These are phyloP conservation scores for Xiphias gladius DNA, from an alignment of 2,113 vertebrate genomes.

Conservation along the genomic window DNA sequence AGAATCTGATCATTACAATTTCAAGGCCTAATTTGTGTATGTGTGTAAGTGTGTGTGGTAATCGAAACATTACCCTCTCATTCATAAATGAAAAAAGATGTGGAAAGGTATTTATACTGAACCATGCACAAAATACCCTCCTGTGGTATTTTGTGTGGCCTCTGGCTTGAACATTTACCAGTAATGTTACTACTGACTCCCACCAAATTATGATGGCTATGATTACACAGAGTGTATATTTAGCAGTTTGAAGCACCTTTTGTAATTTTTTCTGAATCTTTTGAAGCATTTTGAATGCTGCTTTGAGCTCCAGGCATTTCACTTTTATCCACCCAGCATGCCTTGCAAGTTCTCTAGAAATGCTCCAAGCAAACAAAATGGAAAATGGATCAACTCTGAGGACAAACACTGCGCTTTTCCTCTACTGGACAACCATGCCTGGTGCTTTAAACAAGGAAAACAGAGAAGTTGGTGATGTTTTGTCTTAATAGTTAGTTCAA, in stretches of 20 bases:
- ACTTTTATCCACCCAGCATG: conserved; percentile 43
- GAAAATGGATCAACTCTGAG: conserved; percentile 3
- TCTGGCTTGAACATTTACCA: conserved; percentile 1
- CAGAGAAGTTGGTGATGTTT: not conserved
- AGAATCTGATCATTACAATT: too few species aligned
- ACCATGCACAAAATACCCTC: not conserved
- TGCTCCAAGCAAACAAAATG: conserved; percentile 5
- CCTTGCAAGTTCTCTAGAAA: conserved; percentile 22
- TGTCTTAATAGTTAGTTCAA: not conserved
- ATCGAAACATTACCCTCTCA: not conserved
- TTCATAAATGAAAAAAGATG: not conserved
- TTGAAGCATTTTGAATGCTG: not conserved
- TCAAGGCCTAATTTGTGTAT: not conserved
- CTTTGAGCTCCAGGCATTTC: conserved; percentile 26
- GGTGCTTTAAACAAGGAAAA: not conserved
- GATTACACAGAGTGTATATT: conserved; percentile 9
- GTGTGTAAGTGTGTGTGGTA: not conserved
- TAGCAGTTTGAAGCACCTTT: conserved; percentile 19
- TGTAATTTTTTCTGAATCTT: conserved; percentile 40
- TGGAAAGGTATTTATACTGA: not conserved
- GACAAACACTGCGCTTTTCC: not conserved
- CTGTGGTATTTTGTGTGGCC: conserved; percentile 2
- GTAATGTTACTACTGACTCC: conserved; percentile 6
- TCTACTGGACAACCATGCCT: not conserved
- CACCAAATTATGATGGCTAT: conserved; percentile 11